Evolutionary conservation across 2,113 vertebrate genomes (phyloP).

Genomic region (Serinus canaria): DNA sequence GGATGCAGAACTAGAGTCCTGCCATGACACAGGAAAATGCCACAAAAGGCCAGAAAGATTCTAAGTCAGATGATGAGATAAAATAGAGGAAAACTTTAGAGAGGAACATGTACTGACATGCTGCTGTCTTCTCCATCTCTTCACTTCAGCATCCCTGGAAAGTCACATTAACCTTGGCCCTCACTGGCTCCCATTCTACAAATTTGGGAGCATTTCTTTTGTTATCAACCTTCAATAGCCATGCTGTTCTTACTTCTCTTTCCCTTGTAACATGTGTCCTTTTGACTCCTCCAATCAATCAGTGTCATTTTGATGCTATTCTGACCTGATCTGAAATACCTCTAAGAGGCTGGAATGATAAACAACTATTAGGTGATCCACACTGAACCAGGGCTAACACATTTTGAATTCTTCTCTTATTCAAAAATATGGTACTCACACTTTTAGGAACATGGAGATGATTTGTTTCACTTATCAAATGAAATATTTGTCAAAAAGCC

Average conservation of each 20-base stretch:
- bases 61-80: background rate
- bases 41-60: background rate
- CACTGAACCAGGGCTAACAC: background rate
- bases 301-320: background rate
- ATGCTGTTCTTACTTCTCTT: background rate
- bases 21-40: background rate
- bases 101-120: accelerated
- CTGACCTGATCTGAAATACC: background rate
- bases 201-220: background rate
- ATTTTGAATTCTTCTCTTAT: background rate
- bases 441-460: background rate
- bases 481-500: background rate
- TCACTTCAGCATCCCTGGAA: background rate
- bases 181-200: background rate
- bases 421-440: background rate
- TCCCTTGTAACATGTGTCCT: background rate
- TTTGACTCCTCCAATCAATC: background rate
- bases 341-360: background rate
- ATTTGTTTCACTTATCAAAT: background rate
- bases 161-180: background rate
- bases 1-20: background rate
- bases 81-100: background rate
- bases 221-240: background rate
- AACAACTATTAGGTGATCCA: background rate
- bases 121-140: background rate